A percentile compares a stretch with the other conserved stretches of the same genome.
Conservation (phyloP, 2,113 vertebrate genomes). For the Poeciliopsis prolifica region DNA sequence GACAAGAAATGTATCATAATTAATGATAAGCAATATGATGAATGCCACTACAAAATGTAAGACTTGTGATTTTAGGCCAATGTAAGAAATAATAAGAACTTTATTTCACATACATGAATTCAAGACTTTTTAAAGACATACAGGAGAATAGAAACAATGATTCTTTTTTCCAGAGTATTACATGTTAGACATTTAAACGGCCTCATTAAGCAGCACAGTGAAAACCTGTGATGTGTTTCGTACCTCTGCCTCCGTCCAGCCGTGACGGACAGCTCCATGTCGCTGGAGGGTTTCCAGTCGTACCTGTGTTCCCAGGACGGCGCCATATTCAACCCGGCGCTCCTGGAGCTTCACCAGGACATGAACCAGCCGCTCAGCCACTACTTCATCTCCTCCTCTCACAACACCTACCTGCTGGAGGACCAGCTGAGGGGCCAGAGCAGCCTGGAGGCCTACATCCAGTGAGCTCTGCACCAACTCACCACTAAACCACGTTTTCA, state of each 20-base stretch:
- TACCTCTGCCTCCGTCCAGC: slow-evolving; percentile 44
- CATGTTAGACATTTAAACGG: no score
- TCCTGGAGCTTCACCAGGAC: slow-evolving; percentile 84
- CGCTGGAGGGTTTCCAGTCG: slow-evolving; percentile 89
- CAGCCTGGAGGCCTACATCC: slow-evolving; percentile 95
- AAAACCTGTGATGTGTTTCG: not conserved
- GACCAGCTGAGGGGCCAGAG: slow-evolving; percentile 93
- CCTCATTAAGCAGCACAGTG: no score
- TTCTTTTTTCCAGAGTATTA: not conserved
- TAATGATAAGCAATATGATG: no score
- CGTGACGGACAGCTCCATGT: slow-evolving; percentile 76
- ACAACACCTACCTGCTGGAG: slow-evolving; percentile 95
- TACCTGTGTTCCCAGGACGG: slow-evolving; percentile 92
- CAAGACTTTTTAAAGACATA: no score
- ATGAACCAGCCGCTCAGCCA: slow-evolving; percentile 91
- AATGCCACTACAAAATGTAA: no score
- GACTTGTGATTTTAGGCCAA: no score
- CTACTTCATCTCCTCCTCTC: slow-evolving; percentile 97
- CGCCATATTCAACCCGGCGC: slow-evolving; percentile 85
- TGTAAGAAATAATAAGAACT: no score
- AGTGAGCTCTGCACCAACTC: slow-evolving; percentile 71
- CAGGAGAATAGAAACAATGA: not conserved
- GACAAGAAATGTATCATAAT: no score
- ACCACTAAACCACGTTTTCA: not conserved
- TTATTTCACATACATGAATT: no score